phyloP scores from a whole-genome alignment of 1,140 invertebrate genomes.

The Diachasma alloeum region DNA sequence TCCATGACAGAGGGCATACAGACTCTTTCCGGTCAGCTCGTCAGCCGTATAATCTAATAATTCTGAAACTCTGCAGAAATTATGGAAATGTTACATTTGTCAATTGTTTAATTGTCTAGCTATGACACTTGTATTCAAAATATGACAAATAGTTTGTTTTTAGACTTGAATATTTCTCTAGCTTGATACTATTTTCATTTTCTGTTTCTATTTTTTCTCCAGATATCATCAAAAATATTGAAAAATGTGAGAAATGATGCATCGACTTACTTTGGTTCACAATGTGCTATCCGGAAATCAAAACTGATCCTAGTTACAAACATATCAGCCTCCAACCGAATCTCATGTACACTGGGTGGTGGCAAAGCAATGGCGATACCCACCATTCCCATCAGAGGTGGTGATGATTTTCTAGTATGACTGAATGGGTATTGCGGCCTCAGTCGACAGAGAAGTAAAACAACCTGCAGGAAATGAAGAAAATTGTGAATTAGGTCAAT shows the following conservation, averaged over 20 bases:
- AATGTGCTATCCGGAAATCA: constrained; percentile 95
- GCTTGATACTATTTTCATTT: background rate
- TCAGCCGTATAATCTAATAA: constrained; percentile 92
- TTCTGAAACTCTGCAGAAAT: constrained; percentile 82
- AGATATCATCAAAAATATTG: no score
- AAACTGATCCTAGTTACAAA: constrained; percentile 96
- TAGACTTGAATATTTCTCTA: no score
- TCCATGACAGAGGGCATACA: constrained; percentile 94
- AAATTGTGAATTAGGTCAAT: background rate
- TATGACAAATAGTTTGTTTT: no score
- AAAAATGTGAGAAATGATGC: background rate
- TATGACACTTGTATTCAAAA: no score
- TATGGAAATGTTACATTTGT: no score
- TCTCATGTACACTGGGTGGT: constrained; percentile 95
- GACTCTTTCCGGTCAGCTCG: constrained; percentile 91
- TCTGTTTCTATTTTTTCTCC: no score
- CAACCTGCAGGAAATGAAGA: constrained; percentile 73
- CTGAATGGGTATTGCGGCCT: constrained; percentile 92
- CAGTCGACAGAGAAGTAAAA: constrained; percentile 87
- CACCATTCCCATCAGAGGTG: constrained; percentile 90
- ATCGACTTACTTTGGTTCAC: constrained; percentile 87
- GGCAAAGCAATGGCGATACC: constrained; percentile 93
- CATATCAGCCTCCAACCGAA: constrained; percentile 94
- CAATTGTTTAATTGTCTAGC: no score
- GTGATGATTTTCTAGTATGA: constrained; percentile 82